These are phyloP conservation scores for Leptinotarsa haldemani DNA, from an alignment of 2,888 invertebrate species.

Conservation along the genomic window DNA sequence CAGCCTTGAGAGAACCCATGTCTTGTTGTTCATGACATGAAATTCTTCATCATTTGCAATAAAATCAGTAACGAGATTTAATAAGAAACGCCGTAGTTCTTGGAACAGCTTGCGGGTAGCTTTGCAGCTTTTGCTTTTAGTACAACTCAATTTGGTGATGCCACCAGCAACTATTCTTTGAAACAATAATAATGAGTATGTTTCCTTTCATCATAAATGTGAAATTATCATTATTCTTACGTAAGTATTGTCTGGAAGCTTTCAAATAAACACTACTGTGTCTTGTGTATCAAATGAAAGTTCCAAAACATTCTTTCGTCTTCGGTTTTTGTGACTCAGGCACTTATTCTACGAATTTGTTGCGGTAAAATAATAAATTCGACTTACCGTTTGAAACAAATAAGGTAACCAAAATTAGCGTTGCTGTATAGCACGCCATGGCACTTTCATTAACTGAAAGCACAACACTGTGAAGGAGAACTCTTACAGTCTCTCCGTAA, in stretches of 20 bases:
- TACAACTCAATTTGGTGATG: background rate
- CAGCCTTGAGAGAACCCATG: background rate
- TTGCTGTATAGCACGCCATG: conserved; percentile 63
- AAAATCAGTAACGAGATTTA: background rate
- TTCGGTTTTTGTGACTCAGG: too few species aligned
- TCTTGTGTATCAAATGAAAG: too few species aligned
- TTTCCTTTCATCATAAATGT: too few species aligned
- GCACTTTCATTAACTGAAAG: conserved; percentile 28
- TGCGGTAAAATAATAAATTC: background rate
- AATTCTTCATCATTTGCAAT: background rate
- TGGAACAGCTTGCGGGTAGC: too few species aligned
- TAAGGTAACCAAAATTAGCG: conserved; percentile 60
- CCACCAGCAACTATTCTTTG: background rate
- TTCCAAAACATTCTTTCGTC: too few species aligned
- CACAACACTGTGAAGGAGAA: conserved; percentile 47
- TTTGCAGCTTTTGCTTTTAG: background rate
- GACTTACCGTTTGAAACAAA: conserved; percentile 63
- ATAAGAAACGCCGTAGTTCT: too few species aligned
- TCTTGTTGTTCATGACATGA: background rate
- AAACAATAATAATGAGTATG: background rate
- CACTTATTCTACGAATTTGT: background rate
- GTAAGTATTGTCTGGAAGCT: too few species aligned
- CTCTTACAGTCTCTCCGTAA: conserved; percentile 64
- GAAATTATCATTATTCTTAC: too few species aligned
- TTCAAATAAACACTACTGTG: too few species aligned